A percentile compares a stretch with the other conserved stretches of the same genome.
Evolutionary conservation across 2,113 vertebrate species (phyloP).

Genomic region (Arothron firmamentum): DNA sequence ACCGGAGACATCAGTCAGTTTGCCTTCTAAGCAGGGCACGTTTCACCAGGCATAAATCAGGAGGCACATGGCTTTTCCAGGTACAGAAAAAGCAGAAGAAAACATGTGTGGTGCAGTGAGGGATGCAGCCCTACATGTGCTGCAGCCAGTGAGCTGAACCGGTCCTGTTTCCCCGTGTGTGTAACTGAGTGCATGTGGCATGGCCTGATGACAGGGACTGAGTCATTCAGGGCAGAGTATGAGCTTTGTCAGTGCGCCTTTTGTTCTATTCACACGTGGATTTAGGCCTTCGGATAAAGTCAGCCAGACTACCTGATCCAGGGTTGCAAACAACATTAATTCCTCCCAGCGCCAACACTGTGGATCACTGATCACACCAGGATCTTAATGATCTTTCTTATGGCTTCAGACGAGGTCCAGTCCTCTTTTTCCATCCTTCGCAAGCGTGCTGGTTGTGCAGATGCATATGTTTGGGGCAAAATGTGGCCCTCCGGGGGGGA

Average conservation of each 20-base stretch:
- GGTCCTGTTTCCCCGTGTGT: constrained; percentile 36
- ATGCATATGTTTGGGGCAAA: constrained; percentile 63
- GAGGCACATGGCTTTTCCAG: constrained; percentile 33
- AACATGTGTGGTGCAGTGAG: constrained; percentile 46
- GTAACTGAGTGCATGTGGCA: constrained; percentile 28
- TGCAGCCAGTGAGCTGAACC: constrained; percentile 32
- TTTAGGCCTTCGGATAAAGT: constrained; percentile 49
- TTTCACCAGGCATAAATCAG: constrained; percentile 56
- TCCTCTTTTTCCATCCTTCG: constrained; percentile 64
- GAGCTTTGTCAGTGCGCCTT: constrained; percentile 49
- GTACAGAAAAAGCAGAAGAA: constrained; percentile 44
- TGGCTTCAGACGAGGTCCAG: constrained; percentile 28
- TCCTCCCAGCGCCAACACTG: constrained; percentile 40
- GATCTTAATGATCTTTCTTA: constrained; percentile 43
- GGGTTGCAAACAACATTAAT: constrained; percentile 56
- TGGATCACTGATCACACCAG: constrained; percentile 49
- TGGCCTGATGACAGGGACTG: constrained; percentile 49
- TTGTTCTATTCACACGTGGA: constrained; percentile 58
- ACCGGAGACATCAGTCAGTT: constrained; percentile 33
- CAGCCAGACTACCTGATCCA: constrained; percentile 48
- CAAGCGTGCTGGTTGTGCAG: constrained; percentile 57
- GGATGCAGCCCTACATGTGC: constrained; percentile 41
- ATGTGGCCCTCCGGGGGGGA: constrained; percentile 40
- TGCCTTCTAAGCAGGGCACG: constrained; percentile 40
- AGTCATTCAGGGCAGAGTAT: constrained; percentile 58